phyloP scores from a whole-genome alignment of 2,113 vertebrate genomes.

The Ceuthmochares aereus region DNA sequence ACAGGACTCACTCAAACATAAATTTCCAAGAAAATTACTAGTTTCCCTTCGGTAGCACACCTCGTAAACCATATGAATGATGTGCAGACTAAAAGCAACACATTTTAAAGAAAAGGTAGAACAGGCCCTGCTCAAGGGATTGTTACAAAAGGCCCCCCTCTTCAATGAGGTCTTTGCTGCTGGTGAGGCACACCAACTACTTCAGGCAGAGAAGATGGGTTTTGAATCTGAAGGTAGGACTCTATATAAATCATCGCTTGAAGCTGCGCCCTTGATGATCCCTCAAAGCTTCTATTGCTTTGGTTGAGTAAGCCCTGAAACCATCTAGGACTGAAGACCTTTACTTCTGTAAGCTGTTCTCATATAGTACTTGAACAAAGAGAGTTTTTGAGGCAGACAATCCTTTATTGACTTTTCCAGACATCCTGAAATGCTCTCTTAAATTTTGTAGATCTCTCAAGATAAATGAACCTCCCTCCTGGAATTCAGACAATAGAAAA shows the following conservation, averaged over 20 bases:
- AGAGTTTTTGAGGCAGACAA: constrained; percentile 17
- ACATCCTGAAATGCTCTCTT: background rate
- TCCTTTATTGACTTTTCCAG: background rate
- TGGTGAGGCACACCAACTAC: background rate
- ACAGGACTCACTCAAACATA: background rate
- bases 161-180: background rate
- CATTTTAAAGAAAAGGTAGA: background rate
- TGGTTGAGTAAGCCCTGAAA: constrained; percentile 21
- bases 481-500: background rate
- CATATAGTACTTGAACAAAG: background rate
- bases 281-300: constrained; percentile 6
- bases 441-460: background rate
- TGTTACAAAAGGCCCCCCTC: background rate
- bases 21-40: background rate
- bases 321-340: constrained; percentile 9
- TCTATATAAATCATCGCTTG: background rate
- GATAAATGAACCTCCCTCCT: background rate
- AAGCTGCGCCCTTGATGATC: constrained; percentile 11
- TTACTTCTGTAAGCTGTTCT: constrained; percentile 9
- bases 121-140: background rate
- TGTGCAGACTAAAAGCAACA: background rate
- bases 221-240: background rate
- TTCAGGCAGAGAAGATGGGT: background rate
- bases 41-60: background rate
- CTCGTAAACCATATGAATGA: background rate